Percentiles rank a stretch among this genome's conserved stretches.
These are phyloP conservation scores for Ascaphus truei DNA, from an alignment of 2,113 vertebrate genomes.

Conservation along the genomic window DNA sequence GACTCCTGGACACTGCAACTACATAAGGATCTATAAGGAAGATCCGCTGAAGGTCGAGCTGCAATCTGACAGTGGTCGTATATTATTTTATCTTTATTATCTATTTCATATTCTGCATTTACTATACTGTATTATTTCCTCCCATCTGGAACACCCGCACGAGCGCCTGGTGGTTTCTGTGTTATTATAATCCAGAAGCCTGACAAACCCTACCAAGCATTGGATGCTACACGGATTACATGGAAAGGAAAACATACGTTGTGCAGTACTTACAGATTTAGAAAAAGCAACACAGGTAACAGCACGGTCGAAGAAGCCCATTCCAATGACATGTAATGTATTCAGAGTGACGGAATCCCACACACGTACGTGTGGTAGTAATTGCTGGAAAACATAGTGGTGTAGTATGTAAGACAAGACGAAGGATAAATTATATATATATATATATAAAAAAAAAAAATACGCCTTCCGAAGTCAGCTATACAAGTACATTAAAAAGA, in stretches of 20 bases:
- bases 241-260: background rate
- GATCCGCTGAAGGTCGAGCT: too few species aligned
- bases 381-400: conserved; percentile 72
- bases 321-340: conserved; percentile 89
- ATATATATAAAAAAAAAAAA: background rate
- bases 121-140: background rate
- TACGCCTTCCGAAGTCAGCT: accelerated
- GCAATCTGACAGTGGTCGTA: too few species aligned
- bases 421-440: too few species aligned
- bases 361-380: conserved; percentile 91
- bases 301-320: conserved; percentile 88
- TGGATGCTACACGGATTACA: too few species aligned
- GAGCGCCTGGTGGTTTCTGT: background rate
- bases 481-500: accelerated
- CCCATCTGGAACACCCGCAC: background rate
- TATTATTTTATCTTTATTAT: too few species aligned
- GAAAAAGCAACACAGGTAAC: conserved; percentile 94
- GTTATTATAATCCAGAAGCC: background rate
- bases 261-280: conserved; percentile 81
- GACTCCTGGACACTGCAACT: too few species aligned
- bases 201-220: too few species aligned
- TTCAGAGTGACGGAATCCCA: conserved; percentile 97
- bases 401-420: too few species aligned
- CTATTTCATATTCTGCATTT: too few species aligned
- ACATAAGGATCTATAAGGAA: too few species aligned